phyloP scores from a whole-genome alignment of 2,113 vertebrate genomes.

The Barnardius zonarius region DNA sequence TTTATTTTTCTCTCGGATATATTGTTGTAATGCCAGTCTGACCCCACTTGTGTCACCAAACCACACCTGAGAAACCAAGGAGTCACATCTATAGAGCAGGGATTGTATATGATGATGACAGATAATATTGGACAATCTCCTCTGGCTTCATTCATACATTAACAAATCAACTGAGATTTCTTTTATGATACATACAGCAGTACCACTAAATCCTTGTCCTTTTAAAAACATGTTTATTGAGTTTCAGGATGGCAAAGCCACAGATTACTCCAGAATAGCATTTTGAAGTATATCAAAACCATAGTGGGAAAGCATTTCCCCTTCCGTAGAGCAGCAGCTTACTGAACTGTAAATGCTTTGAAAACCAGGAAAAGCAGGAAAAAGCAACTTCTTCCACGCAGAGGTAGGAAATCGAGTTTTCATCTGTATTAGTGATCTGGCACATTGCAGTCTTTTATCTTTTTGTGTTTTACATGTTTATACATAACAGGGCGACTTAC shows the following conservation, averaged over 20 bases:
- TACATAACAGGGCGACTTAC: neutral
- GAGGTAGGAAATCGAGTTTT: neutral
- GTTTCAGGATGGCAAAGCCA: slow-evolving; percentile 15
- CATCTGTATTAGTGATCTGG: neutral
- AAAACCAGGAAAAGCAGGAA: neutral
- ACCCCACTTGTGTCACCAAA: neutral
- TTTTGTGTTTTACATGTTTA: neutral
- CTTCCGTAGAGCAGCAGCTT: neutral
- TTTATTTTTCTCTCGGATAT: neutral
- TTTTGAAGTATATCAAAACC: neutral
- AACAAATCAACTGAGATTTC: neutral
- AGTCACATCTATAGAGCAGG: neutral
- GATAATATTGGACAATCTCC: neutral
- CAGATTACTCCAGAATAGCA: neutral
- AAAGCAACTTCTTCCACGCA: neutral
- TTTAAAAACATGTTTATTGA: slow-evolving; percentile 5
- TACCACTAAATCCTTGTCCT: neutral
- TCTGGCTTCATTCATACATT: neutral
- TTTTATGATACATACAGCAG: neutral
- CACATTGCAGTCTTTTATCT: neutral
- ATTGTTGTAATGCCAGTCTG: neutral
- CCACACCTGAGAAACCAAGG: neutral
- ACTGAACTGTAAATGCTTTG: neutral
- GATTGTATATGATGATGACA: neutral
- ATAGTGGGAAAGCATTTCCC: neutral